Evolutionary conservation across 2,113 vertebrate species (phyloP).

Genomic region (Podilymbus podiceps): DNA sequence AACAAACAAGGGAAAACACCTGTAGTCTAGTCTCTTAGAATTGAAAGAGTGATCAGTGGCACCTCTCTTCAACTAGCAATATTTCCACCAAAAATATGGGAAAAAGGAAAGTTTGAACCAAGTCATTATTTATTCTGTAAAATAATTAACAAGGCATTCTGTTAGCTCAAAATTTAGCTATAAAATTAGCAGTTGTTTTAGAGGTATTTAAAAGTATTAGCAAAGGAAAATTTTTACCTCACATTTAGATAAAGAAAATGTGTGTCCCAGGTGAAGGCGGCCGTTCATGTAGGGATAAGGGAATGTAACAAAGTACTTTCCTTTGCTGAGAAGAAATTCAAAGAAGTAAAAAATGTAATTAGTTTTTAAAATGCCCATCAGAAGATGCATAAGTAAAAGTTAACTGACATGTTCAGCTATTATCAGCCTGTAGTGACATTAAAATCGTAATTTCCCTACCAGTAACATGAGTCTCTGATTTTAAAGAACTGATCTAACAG

Average conservation of each 20-base stretch:
- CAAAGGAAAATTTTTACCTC: slow-evolving; percentile 80
- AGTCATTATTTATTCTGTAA: not conserved
- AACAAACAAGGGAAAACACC: not conserved
- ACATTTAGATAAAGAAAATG: slow-evolving; percentile 95
- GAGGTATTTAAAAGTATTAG: not conserved
- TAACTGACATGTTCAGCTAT: not conserved
- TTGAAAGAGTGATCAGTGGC: not conserved
- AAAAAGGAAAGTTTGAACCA: not conserved
- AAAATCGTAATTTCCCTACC: not conserved
- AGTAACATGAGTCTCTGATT: not conserved
- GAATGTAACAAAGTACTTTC: slow-evolving; percentile 92
- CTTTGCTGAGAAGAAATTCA: slow-evolving; percentile 74
- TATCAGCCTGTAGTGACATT: not conserved
- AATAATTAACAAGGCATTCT: not conserved
- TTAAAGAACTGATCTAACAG: not conserved
- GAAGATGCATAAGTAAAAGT: not conserved
- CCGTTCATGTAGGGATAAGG: slow-evolving; percentile 99
- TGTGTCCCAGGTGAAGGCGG: slow-evolving; percentile 93
- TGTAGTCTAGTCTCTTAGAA: not conserved
- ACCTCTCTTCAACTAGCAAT: not conserved
- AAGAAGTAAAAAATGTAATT: not conserved
- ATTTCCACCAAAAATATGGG: not conserved
- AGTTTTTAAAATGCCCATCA: not conserved
- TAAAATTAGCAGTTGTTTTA: not conserved
- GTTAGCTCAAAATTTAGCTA: not conserved